Evolutionary conservation across 2,113 vertebrate species (phyloP).

Genomic region (Nothoprocta pentlandii): DNA sequence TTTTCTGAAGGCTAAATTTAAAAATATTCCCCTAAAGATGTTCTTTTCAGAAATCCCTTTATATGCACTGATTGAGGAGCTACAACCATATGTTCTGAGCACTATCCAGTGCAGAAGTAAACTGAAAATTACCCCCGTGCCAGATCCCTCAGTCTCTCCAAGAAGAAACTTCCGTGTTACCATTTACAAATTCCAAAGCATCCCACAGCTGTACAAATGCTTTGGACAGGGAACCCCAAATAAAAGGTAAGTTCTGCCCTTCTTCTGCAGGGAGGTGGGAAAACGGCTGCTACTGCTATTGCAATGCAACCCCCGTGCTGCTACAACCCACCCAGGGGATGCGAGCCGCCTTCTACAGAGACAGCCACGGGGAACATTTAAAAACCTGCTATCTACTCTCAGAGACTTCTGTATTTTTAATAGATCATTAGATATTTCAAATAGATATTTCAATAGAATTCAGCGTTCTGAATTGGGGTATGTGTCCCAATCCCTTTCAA

Average conservation of each 20-base stretch:
- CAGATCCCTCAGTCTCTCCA: background rate
- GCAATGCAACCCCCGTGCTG: rapidly evolving
- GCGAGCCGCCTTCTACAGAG: background rate
- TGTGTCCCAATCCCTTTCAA: background rate
- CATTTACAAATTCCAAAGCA: background rate
- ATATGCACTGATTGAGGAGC: background rate
- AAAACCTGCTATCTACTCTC: background rate
- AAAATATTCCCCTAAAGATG: background rate
- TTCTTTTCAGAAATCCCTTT: background rate
- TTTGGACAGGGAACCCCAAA: background rate
- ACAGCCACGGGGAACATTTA: background rate
- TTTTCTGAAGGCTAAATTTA: slow-evolving; percentile 4
- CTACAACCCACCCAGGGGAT: background rate
- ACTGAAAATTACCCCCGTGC: background rate
- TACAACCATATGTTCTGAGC: background rate
- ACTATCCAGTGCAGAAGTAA: background rate
- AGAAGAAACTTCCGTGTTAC: background rate
- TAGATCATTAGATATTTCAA: background rate
- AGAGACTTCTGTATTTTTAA: background rate
- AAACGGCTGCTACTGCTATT: background rate
- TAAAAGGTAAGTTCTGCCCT: background rate
- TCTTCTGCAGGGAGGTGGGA: background rate
- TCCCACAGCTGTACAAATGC: background rate
- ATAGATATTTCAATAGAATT: background rate
- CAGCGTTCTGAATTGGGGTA: background rate